Evolutionary conservation across 2,113 vertebrate genomes (phyloP).

Genomic region (Elachura formosa): DNA sequence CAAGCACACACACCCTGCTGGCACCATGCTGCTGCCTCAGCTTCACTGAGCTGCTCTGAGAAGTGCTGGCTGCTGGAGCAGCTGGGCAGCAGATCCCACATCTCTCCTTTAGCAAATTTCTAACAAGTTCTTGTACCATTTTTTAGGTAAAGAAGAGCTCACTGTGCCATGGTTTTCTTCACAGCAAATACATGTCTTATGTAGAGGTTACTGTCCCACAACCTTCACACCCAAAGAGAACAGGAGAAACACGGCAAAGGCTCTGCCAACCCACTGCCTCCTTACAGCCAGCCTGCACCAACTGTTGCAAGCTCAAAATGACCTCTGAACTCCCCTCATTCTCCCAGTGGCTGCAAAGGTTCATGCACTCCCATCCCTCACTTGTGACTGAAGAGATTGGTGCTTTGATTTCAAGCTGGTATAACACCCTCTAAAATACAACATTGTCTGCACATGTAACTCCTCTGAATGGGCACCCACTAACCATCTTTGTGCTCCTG

Average conservation of each 20-base stretch:
- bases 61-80: background rate
- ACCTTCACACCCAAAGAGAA: background rate
- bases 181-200: background rate
- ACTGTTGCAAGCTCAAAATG: background rate
- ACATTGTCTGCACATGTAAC: fast-evolving
- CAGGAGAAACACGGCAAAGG: background rate
- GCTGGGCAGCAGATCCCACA: background rate
- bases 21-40: background rate
- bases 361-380: background rate
- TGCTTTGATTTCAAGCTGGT: background rate
- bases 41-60: background rate
- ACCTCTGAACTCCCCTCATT: background rate
- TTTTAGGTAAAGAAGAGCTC: background rate
- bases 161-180: background rate
- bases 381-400: background rate
- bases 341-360: background rate
- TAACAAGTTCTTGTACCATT: background rate
- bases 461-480: fast-evolving
- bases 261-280: background rate
- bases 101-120: background rate
- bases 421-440: background rate
- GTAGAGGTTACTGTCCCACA: background rate
- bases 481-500: background rate
- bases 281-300: background rate
- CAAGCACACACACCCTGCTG: background rate